Conservation (phyloP, 1,140 invertebrate species). For the Manduca sexta region DNA sequence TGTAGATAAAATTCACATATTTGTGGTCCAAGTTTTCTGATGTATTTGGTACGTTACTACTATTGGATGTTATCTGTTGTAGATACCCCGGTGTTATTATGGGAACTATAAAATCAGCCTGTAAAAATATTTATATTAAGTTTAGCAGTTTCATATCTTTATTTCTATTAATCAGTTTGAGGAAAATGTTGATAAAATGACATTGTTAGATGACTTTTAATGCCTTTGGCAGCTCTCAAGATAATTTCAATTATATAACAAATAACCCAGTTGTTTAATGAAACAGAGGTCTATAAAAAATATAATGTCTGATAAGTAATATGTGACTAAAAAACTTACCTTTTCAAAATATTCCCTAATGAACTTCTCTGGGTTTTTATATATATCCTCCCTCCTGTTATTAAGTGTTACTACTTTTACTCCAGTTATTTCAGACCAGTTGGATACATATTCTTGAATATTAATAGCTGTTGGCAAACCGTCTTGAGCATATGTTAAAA, state of each 20-base stretch:
- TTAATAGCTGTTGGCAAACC: conserved; percentile 57
- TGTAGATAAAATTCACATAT: conserved; percentile 69
- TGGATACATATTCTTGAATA: conserved; percentile 52
- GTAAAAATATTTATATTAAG: no score
- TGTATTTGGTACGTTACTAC: conserved; percentile 39
- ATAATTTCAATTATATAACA: no score
- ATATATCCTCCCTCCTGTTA: conserved; percentile 54
- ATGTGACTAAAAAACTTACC: conserved; percentile 27
- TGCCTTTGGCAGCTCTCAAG: no score
- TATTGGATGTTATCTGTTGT: conserved; percentile 51
- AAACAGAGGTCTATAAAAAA: no score
- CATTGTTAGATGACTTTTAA: no score
- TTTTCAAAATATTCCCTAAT: conserved; percentile 70
- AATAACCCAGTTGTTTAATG: no score
- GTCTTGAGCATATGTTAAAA: conserved; percentile 67
- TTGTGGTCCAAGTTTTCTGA: conserved; percentile 65
- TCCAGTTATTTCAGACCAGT: conserved; percentile 39
- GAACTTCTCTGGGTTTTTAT: conserved; percentile 65
- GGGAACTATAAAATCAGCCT: conserved; percentile 66
- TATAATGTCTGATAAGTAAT: conserved; percentile 2
- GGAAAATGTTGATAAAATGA: no score
- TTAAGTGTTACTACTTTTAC: conserved; percentile 59
- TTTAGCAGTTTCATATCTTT: no score
- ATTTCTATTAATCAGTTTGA: no score
- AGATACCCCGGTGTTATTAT: conserved; percentile 65